phyloP scores from a whole-genome alignment of 2,888 invertebrate genomes.

The Synergus umbraculus region DNA sequence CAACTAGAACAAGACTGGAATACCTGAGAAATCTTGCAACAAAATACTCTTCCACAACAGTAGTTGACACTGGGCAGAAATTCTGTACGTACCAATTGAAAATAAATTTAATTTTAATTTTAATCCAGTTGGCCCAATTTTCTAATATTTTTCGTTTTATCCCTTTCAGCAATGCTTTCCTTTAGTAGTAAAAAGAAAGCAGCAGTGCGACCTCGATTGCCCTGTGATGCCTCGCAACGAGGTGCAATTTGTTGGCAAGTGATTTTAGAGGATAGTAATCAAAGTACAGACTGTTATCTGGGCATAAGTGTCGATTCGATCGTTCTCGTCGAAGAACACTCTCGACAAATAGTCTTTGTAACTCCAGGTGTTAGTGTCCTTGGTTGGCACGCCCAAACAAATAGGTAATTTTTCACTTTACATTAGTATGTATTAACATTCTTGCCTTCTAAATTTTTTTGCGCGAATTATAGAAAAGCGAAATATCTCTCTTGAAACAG shows the following conservation, averaged over 20 bases:
- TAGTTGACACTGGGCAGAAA: constrained; percentile 91
- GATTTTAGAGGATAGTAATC: constrained; percentile 84
- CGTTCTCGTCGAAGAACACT: constrained; percentile 90
- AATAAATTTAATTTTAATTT: not conserved
- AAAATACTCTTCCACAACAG: constrained; percentile 89
- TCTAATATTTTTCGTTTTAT: constrained; percentile 44
- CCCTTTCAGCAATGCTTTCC: constrained; percentile 84
- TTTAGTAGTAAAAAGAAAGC: constrained; percentile 89
- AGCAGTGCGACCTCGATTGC: constrained; percentile 84
- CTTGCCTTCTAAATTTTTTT: too few relatives aligned
- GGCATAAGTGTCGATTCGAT: constrained; percentile 93
- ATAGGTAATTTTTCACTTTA: constrained; percentile 76
- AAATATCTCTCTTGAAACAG: not conserved
- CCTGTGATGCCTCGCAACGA: constrained; percentile 85
- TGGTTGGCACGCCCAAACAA: constrained; percentile 83
- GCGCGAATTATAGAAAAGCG: not conserved
- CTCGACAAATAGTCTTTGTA: constrained; percentile 90
- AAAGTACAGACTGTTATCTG: constrained; percentile 87
- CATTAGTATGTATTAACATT: not conserved
- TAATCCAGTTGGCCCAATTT: not conserved
- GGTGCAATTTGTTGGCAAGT: constrained; percentile 93
- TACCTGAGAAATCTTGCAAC: constrained; percentile 95
- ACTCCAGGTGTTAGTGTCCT: constrained; percentile 90
- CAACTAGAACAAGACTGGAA: constrained; percentile 95
- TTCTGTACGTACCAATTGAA: constrained; percentile 85